These are phyloP conservation scores for Onychomys arenicola DNA, from an alignment of 2,797 vertebrate species.

Conservation along the genomic window DNA sequence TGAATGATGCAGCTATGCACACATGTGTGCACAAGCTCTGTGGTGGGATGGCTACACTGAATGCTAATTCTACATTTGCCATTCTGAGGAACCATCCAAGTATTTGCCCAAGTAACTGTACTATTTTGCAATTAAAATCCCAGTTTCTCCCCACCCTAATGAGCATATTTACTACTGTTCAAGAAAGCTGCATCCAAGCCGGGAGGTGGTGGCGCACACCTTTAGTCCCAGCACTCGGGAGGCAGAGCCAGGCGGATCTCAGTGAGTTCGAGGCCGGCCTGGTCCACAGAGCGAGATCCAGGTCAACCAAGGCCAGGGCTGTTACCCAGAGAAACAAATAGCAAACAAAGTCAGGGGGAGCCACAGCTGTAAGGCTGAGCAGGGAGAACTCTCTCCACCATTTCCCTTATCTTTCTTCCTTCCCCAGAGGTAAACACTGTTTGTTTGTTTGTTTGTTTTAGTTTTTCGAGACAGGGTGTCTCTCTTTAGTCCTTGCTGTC, in stretches of 20 bases:
- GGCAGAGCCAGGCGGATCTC: background rate
- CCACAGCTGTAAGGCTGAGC: rapidly evolving
- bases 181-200: background rate
- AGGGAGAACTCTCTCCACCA: background rate
- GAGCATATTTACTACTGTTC: background rate
- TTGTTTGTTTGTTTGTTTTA: too few relatives aligned
- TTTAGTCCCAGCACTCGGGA: background rate
- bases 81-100: background rate
- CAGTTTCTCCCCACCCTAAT: background rate
- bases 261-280: background rate
- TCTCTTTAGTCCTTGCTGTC: too few relatives aligned
- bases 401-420: rapidly evolving
- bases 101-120: background rate
- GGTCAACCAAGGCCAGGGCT: background rate
- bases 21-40: rapidly evolving
- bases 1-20: background rate
- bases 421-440: too few relatives aligned
- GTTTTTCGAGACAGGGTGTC: too few relatives aligned
- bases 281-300: background rate
- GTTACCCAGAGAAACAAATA: background rate
- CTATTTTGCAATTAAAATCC: background rate
- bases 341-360: background rate
- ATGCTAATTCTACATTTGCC: background rate
- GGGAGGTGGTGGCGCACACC: too few relatives aligned
- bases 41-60: rapidly evolving